Evolutionary conservation across 2,113 vertebrate genomes (phyloP).

Genomic region (Macaca nemestrina): DNA sequence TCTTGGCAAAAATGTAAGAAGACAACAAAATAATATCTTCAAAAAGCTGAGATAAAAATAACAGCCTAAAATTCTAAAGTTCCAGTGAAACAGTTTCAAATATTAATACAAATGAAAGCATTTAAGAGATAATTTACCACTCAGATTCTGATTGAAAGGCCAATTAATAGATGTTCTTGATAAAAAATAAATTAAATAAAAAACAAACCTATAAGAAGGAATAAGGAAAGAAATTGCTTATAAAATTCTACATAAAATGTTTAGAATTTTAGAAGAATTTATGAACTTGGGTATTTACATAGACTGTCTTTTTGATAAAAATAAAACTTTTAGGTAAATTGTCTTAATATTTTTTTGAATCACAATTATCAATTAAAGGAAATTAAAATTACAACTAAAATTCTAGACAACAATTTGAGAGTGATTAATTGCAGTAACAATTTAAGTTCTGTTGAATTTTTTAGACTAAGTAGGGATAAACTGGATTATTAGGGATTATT

Average conservation of each 20-base stretch:
- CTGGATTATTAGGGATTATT: neutral
- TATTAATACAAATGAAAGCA: neutral
- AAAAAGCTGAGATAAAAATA: neutral
- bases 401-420: neutral
- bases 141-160: neutral
- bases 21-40: neutral
- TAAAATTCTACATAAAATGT: neutral
- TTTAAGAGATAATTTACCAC: neutral
- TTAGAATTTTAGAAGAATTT: slow-evolving; percentile 1
- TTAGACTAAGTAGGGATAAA: neutral
- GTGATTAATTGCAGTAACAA: neutral
- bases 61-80: neutral
- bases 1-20: neutral
- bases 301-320: neutral
- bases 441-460: neutral
- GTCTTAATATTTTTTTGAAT: neutral
- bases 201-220: neutral
- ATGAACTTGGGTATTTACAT: neutral
- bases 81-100: neutral
- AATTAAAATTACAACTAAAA: neutral
- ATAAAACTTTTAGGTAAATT: neutral
- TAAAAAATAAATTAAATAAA: neutral
- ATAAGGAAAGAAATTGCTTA: neutral
- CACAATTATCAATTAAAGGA: neutral
- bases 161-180: neutral